Evolutionary conservation across 2,113 vertebrate genomes (phyloP).

Genomic region (Mobula hypostoma): DNA sequence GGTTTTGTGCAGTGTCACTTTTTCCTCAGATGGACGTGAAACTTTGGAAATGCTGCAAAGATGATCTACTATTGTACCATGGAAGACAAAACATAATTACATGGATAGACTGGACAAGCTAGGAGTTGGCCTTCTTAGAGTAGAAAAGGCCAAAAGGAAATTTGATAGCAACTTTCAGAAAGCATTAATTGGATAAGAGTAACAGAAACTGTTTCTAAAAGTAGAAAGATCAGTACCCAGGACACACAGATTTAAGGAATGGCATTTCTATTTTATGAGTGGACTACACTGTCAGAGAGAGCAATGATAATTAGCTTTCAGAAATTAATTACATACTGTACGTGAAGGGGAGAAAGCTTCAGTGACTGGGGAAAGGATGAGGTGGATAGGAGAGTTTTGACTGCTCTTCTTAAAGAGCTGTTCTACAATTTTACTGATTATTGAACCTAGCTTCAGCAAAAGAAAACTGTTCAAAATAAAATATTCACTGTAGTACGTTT

Average conservation of each 20-base stretch:
- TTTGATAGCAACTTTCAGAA: not conserved
- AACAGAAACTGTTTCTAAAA: not conserved
- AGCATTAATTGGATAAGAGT: not conserved
- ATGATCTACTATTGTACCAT: not conserved
- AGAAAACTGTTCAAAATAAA: not conserved
- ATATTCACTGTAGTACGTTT: not conserved
- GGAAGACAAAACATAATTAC: not conserved
- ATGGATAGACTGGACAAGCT: not conserved
- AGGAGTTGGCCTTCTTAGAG: not conserved
- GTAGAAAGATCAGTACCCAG: not conserved
- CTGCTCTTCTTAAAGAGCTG: not conserved
- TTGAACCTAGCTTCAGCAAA: not conserved
- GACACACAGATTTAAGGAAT: not conserved
- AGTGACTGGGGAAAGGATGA: not conserved
- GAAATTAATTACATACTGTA: not conserved
- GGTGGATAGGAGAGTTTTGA: not conserved
- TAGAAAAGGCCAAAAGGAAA: not conserved
- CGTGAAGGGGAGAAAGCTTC: not conserved
- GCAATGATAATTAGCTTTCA: not conserved
- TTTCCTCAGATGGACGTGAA: no score
- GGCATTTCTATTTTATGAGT: not conserved
- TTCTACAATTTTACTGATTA: not conserved
- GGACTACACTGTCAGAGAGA: not conserved
- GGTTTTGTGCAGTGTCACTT: no score
- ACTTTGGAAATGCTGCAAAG: not conserved